Conservation (phyloP, 2,797 vertebrate species). For the Agapornis canus region DNA sequence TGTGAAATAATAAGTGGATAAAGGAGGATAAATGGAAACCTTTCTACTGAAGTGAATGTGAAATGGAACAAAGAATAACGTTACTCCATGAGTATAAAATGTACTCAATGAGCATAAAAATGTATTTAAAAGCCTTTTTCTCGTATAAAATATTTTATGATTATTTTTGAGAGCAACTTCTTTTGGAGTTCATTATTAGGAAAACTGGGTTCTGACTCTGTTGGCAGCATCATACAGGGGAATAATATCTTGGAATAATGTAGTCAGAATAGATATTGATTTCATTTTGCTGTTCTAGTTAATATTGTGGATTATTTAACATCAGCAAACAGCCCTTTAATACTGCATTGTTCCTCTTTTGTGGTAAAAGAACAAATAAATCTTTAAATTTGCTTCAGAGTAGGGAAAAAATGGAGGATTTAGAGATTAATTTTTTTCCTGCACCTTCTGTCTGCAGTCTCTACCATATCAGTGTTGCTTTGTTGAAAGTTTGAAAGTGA, state of each 20-base stretch:
- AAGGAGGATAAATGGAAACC: slow-evolving; percentile 44
- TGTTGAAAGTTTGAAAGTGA: background rate
- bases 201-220: background rate
- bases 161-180: background rate
- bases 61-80: background rate
- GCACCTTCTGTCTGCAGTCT: background rate
- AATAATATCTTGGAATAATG: background rate
- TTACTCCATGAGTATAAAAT: background rate
- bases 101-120: background rate
- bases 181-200: background rate
- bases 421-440: background rate
- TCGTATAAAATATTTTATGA: background rate
- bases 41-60: slow-evolving; percentile 35
- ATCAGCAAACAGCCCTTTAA: background rate
- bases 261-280: background rate
- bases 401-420: background rate
- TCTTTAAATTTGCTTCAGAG: background rate
- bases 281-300: background rate
- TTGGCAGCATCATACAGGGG: background rate
- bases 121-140: background rate
- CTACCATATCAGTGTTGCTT: background rate
- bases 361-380: background rate
- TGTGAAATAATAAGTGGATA: slow-evolving; percentile 58
- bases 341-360: background rate
- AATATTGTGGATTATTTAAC: background rate